Evolutionary conservation across 2,797 vertebrate species (phyloP).

Genomic region (Myioborus miniatus): DNA sequence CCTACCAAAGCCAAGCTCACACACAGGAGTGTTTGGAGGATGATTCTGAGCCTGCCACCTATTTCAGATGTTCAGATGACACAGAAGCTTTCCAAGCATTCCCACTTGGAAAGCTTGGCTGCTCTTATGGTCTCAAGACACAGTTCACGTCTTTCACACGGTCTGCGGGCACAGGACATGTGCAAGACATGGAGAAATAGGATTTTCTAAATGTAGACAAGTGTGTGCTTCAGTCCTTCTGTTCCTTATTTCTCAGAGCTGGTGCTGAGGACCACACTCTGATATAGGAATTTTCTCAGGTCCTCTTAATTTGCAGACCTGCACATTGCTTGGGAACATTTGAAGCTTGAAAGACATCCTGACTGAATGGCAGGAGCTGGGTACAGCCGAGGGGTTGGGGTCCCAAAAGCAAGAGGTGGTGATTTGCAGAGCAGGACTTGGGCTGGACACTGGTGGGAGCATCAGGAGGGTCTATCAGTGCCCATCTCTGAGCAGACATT

Average conservation of each 20-base stretch:
- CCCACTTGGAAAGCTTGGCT: slow-evolving; percentile 3
- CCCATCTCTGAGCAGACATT: neutral
- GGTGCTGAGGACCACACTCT: neutral
- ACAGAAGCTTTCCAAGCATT: neutral
- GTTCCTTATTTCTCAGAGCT: slow-evolving; percentile 4
- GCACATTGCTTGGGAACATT: slow-evolving; percentile 10
- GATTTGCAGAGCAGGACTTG: neutral
- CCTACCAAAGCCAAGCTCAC: neutral
- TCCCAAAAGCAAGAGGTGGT: neutral
- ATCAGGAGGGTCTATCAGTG: neutral
- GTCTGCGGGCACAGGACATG: neutral
- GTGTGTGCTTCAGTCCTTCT: neutral
- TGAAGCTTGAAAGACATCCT: slow-evolving; percentile 8
- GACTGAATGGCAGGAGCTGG: neutral
- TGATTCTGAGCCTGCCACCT: neutral
- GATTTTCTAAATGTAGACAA: neutral
- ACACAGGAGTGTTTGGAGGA: neutral
- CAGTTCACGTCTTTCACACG: neutral
- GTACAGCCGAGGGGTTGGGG: rapidly evolving
- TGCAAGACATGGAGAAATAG: neutral
- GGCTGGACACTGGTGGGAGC: neutral
- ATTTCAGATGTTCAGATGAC: neutral
- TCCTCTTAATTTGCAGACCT: neutral
- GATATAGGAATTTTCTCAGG: neutral
- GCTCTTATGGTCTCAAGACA: neutral